phyloP scores from a whole-genome alignment of 2,113 vertebrate genomes.

The Delphinapterus leucas region DNA sequence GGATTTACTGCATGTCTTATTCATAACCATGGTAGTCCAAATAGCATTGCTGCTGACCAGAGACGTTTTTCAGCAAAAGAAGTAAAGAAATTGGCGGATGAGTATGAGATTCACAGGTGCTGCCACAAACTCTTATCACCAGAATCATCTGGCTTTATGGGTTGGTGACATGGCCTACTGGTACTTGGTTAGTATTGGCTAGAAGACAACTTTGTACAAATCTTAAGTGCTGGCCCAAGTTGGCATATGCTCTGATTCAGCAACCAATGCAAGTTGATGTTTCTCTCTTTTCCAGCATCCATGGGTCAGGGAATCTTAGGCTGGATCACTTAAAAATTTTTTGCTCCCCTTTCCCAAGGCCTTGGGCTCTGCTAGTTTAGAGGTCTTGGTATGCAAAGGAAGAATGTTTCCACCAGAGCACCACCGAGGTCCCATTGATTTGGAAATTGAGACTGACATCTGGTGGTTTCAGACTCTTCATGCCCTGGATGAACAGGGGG shows the following conservation, averaged over 20 bases:
- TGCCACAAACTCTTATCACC: neutral
- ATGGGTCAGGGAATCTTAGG: neutral
- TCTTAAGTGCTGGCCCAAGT: neutral
- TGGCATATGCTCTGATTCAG: neutral
- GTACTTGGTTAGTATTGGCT: neutral
- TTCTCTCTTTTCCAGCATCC: neutral
- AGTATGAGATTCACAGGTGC: neutral
- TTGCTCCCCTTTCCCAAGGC: neutral
- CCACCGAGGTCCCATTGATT: neutral
- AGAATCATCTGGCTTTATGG: neutral
- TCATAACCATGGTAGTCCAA: neutral
- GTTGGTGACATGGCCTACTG: neutral
- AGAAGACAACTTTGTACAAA: neutral
- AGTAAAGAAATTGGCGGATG: neutral
- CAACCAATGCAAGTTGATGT: neutral
- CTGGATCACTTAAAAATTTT: neutral
- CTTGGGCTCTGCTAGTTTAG: neutral
- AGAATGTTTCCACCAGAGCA: neutral
- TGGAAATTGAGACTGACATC: neutral
- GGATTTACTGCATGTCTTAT: neutral
- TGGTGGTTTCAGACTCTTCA: neutral
- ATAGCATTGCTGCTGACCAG: neutral
- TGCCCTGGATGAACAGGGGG: neutral
- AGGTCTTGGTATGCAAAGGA: neutral
- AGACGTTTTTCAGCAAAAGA: neutral